Evolutionary conservation across 2,113 vertebrate species (phyloP).

Genomic region (Ammospiza nelsoni): DNA sequence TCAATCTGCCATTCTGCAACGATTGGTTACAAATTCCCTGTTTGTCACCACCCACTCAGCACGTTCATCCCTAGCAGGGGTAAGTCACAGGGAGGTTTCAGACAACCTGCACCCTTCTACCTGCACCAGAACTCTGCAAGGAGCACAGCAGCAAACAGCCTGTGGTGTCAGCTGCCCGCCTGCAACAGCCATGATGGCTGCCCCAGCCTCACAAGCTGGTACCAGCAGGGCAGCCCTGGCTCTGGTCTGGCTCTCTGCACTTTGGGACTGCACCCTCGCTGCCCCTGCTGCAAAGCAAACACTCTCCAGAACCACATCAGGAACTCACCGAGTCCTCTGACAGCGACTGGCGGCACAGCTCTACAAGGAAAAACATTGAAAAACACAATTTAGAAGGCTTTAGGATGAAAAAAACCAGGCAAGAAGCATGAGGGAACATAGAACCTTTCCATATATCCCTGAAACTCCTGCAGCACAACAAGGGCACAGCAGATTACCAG

Average conservation of each 20-base stretch:
- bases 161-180: neutral
- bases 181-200: neutral
- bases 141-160: neutral
- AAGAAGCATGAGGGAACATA: neutral
- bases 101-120: neutral
- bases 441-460: neutral
- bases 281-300: neutral
- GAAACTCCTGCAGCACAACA: neutral
- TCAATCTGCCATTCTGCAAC: neutral
- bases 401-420: neutral
- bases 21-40: neutral
- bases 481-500: neutral
- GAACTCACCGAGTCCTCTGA: conserved; percentile 93
- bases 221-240: neutral
- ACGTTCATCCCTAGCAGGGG: neutral
- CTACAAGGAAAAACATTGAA: conserved; percentile 67
- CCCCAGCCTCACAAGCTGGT: neutral
- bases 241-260: neutral
- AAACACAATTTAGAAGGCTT: neutral
- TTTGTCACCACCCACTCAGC: neutral
- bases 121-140: neutral
- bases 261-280: neutral
- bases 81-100: neutral
- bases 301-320: neutral
- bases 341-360: conserved; percentile 88